Evolutionary conservation across 2,888 invertebrate species (phyloP), one percentile per base, ranked within the genome.

Genomic region (Tubiluchus corallicola): DNA sequence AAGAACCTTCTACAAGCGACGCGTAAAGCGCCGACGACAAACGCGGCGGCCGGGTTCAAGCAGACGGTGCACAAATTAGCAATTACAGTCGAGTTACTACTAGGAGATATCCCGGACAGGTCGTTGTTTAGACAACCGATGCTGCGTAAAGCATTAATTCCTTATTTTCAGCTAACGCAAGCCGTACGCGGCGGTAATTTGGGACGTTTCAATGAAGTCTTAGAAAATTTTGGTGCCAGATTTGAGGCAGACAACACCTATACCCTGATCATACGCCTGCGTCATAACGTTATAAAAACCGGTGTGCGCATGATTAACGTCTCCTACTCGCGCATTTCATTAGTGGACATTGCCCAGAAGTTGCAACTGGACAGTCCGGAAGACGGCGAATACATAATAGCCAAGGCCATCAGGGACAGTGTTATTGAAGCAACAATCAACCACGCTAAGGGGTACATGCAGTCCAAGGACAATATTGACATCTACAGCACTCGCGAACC

Each of bases 211-310:
- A 83, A 88, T 20, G 83, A 88, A 64, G 90, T 90, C 0, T 69
- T 96, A 44, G 80, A 84, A 54, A 82, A 83, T 58, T 87, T 79
- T 66, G 84, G 85, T 21, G 77, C 81, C 0, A 82, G 87, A 62
- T 98, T 98, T 63, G 78, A 88, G 51, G 73, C 73, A 52, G 96
- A 98, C 65, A 83, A 90, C 59, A 98, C 98, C 0, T 90, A 87
- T 56, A 92, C 94, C 18, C 68, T 98, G 48, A 96, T 98, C 57
- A 73, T 96, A 40, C 79, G 98, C 49, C 71, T 99, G 45, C 75
- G 94, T 44, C 98, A 98, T 64, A 99, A 98, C 68, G 98, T 99
- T 1, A 96, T 99, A 57, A 96, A 96, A 68, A 96, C 98, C 9
- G 61, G 60, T 9, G 83, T 96, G 44, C 75, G 94, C 29, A 83